phyloP scores from a whole-genome alignment of 2,888 invertebrate species.

The Ceriagrion tenellum region DNA sequence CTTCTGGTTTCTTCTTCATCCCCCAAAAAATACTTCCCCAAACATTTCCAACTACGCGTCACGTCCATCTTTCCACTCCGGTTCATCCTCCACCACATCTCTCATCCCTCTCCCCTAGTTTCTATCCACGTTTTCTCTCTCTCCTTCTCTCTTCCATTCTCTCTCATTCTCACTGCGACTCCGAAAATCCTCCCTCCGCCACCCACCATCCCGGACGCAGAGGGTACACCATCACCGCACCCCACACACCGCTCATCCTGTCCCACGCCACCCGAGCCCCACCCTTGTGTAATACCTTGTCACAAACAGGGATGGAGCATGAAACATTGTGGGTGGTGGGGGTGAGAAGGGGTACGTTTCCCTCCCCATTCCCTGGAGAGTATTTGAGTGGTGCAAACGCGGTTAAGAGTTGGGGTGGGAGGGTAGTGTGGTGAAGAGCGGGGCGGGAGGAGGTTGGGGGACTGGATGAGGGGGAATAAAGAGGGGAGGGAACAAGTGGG shows the following conservation, averaged over 20 bases:
- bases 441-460: background rate
- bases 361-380: background rate
- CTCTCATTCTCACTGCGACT: background rate
- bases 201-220: background rate
- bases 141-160: background rate
- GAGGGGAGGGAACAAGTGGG: background rate
- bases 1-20: background rate
- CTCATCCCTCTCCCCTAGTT: background rate
- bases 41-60: background rate
- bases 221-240: background rate
- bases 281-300: slow-evolving; percentile 67
- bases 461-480: background rate
- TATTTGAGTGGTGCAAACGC: slow-evolving; percentile 63
- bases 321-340: slow-evolving; percentile 43
- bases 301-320: slow-evolving; percentile 68
- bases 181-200: background rate
- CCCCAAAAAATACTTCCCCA: background rate
- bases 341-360: background rate
- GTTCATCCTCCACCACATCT: background rate
- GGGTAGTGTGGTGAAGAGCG: background rate
- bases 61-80: background rate
- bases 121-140: background rate
- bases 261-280: slow-evolving; percentile 52
- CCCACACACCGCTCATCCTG: slow-evolving; percentile 40
- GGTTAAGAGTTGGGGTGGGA: slow-evolving; percentile 4